A percentile compares a stretch with the other conserved stretches of the same genome.
Evolutionary conservation across 1,140 invertebrate species (phyloP).

Genomic region (Leptinotarsa lineolata): DNA sequence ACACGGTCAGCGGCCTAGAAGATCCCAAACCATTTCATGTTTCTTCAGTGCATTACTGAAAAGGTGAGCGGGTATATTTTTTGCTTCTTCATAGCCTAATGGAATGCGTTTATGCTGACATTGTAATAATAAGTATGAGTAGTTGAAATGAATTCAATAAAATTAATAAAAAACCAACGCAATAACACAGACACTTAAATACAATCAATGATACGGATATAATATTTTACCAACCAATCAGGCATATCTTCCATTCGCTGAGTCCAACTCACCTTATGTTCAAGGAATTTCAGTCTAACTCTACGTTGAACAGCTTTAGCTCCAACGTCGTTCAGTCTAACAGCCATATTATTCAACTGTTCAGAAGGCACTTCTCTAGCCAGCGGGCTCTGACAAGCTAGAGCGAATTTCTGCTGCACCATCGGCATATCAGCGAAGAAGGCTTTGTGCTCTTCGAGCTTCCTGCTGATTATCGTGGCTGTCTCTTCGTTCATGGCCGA

Average conservation of each 20-base stretch:
- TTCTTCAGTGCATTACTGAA: too few species aligned
- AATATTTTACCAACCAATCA: too few species aligned
- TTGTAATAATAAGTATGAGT: too few species aligned
- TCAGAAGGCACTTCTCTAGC: constrained; percentile 71
- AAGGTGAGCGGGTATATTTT: too few species aligned
- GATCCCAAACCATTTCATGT: too few species aligned
- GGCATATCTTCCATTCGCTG: background rate
- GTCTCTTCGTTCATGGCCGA: constrained; percentile 82
- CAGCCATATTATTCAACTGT: constrained; percentile 80
- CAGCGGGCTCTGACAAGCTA: constrained; percentile 65
- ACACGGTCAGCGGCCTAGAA: too few species aligned
- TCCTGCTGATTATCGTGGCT: constrained; percentile 81
- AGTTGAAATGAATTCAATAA: too few species aligned
- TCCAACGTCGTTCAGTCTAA: constrained; percentile 73
- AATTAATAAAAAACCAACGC: too few species aligned
- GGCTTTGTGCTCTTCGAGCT: constrained; percentile 85
- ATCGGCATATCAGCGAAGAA: constrained; percentile 85
- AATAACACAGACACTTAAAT: too few species aligned
- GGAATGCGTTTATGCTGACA: too few species aligned
- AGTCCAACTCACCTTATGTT: constrained; percentile 72
- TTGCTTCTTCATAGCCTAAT: too few species aligned
- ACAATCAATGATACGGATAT: too few species aligned
- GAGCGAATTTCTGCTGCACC: constrained; percentile 76
- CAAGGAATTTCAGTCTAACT: constrained; percentile 83
- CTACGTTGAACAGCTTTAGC: constrained; percentile 74